A percentile compares a stretch with the other conserved stretches of the same genome.
These are phyloP conservation scores for Iphiclides podalirius DNA, from an alignment of 2,888 invertebrate species.

Conservation along the genomic window DNA sequence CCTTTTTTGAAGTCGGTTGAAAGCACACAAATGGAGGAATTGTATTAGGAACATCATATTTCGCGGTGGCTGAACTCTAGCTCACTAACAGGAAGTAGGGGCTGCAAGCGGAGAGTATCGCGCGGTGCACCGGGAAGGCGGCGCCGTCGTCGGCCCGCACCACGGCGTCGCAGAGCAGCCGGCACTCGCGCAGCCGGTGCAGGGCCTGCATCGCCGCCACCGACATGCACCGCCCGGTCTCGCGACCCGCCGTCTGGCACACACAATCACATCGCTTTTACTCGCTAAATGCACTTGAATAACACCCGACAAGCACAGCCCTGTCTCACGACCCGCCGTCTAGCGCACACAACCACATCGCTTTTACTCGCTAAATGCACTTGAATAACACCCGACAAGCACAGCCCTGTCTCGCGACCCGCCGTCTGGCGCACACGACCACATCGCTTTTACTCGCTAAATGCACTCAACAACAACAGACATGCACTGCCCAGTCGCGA, in stretches of 20 bases:
- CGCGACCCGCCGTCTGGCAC: constrained; percentile 72
- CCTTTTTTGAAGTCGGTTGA: no score
- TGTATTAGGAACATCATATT: no score
- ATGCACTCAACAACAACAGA: no score
- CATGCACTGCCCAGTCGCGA: constrained; percentile 85
- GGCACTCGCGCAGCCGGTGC: constrained; percentile 89
- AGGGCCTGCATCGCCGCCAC: constrained; percentile 91
- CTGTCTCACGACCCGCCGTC: constrained; percentile 79
- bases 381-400: no score
- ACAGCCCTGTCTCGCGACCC: constrained; percentile 82
- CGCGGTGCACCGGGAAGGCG: constrained; percentile 91
- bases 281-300: no score
- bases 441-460: no score
- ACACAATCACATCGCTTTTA: no score
- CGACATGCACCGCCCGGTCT: constrained; percentile 87
- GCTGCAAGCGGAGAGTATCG: constrained; percentile 92
- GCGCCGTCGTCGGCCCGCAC: constrained; percentile 90
- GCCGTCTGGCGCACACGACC: constrained; percentile 49
- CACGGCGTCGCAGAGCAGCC: constrained; percentile 92
- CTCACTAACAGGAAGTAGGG: constrained; percentile 89
- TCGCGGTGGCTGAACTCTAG: no score
- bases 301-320: no score
- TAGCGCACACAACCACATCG: constrained; percentile 28
- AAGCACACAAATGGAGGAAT: no score
- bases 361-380: no score